Percentiles rank a stretch among this genome's conserved stretches.
Evolutionary conservation across 2,797 vertebrate genomes (phyloP).

Genomic region (Euthynnus affinis): DNA sequence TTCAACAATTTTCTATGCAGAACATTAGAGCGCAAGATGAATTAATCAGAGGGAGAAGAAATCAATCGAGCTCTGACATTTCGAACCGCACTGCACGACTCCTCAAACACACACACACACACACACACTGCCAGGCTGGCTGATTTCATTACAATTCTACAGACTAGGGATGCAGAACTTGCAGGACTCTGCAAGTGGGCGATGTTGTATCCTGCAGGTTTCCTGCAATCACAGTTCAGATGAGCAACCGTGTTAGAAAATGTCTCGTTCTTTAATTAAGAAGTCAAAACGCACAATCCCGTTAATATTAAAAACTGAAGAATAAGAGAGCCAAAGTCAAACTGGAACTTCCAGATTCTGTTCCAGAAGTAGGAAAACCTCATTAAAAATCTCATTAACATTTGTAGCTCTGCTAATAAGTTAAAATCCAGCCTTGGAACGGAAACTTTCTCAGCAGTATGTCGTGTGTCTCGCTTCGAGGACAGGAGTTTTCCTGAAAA

Average conservation of each 20-base stretch:
- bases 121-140: constrained; percentile 18
- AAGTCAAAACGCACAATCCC: not conserved
- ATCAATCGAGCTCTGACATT: constrained; percentile 86
- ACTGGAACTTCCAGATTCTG: too few species aligned
- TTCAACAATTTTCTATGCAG: constrained; percentile 81
- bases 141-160: constrained; percentile 67
- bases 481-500: too few species aligned
- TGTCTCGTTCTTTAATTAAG: not conserved
- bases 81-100: constrained; percentile 75
- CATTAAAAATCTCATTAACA: too few species aligned
- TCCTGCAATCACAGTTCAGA: not conserved
- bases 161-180: constrained; percentile 30
- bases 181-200: constrained; percentile 12
- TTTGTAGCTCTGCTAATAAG: too few species aligned
- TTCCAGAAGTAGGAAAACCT: too few species aligned
- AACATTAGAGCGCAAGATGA: constrained; percentile 82
- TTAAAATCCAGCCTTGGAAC: too few species aligned
- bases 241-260: not conserved
- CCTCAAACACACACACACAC: constrained; percentile 38
- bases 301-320: not conserved
- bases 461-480: too few species aligned
- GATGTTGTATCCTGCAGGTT: not conserved
- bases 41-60: constrained; percentile 87
- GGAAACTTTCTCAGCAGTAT: too few species aligned
- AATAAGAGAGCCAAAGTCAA: too few species aligned